A percentile compares a stretch with the other conserved stretches of the same genome.
Conservation (phyloP, 2,888 invertebrate species). For the Ischnura elegans region DNA sequence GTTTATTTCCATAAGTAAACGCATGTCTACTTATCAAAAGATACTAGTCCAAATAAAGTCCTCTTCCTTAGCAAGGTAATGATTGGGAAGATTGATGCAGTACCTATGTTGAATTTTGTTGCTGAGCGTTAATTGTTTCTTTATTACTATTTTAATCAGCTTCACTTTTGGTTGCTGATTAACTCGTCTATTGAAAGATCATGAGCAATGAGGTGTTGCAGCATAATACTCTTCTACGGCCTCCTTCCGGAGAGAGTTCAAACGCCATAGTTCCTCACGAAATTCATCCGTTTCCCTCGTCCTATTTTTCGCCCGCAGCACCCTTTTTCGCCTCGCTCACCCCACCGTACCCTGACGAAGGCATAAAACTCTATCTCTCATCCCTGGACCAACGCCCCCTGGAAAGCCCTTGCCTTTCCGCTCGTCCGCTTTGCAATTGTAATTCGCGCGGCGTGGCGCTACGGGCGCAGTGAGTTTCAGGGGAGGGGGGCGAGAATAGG, state of each 20-base stretch:
- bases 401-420: background rate
- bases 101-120: too few relatives aligned
- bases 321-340: background rate
- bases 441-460: constrained; percentile 45
- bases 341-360: background rate
- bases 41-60: too few relatives aligned
- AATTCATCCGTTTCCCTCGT: background rate
- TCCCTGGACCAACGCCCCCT: background rate
- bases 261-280: background rate
- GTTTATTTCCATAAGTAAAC: too few relatives aligned
- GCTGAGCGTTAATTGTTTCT: too few relatives aligned
- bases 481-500: background rate
- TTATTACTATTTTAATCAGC: too few relatives aligned
- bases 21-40: too few relatives aligned
- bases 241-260: background rate
- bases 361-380: background rate
- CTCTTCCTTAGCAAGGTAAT: too few relatives aligned
- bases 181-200: too few relatives aligned
- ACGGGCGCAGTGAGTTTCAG: background rate
- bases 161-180: too few relatives aligned
- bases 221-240: too few relatives aligned
- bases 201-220: too few relatives aligned
- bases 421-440: constrained; percentile 55
- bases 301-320: background rate
- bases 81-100: too few relatives aligned